Evolutionary conservation across 2,797 vertebrate species (phyloP).

Genomic region (Gymnopithys bicolor): DNA sequence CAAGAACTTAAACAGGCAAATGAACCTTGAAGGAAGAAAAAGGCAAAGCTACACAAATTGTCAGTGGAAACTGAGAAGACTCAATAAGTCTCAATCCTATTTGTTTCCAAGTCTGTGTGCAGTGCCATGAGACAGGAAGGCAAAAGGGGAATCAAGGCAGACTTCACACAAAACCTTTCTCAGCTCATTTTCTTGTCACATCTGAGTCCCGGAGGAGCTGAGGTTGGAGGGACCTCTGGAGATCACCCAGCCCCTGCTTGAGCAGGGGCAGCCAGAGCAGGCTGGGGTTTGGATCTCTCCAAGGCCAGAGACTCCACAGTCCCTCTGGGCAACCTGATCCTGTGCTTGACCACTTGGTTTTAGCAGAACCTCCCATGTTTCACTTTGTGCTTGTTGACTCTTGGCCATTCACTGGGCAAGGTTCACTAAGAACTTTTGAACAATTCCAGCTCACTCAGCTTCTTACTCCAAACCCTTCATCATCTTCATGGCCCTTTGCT

Average conservation of each 20-base stretch:
- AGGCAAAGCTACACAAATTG: not conserved
- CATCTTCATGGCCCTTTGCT: rapidly evolving
- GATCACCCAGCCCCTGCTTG: not conserved
- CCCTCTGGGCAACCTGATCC: too few species aligned
- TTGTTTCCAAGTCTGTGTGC: not conserved
- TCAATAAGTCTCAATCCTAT: not conserved
- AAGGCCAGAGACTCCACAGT: not conserved
- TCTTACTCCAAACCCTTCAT: not conserved
- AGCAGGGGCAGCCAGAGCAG: not conserved
- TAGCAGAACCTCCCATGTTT: not conserved
- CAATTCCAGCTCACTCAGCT: not conserved
- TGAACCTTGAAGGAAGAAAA: not conserved
- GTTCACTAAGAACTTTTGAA: not conserved
- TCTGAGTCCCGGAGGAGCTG: not conserved
- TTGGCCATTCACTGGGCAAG: not conserved
- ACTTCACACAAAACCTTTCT: not conserved
- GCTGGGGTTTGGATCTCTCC: not conserved
- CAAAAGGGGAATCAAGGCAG: not conserved
- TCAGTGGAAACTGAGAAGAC: not conserved
- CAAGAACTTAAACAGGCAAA: slow-evolving; percentile 12
- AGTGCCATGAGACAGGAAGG: not conserved
- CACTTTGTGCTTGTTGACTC: not conserved
- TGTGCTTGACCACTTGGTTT: too few species aligned
- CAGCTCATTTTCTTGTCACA: not conserved
- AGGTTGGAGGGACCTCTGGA: not conserved